Base-by-base conservation (phyloP, 2,797 vertebrate genomes). In the Pipistrellus pipistrellus region DNA sequence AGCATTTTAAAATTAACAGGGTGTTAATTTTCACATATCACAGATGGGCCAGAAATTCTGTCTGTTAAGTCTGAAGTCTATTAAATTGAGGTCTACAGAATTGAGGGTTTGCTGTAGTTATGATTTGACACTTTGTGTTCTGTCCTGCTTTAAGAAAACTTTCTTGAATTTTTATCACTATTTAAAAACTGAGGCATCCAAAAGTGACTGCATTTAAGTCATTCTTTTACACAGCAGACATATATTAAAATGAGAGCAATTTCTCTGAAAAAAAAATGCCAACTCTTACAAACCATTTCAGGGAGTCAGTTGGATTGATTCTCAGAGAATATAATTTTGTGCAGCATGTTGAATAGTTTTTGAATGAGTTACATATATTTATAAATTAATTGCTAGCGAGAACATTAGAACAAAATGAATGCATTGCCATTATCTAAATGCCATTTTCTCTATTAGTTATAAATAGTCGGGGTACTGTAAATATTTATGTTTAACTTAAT, bases 141-240 rank as follows among this genome's bases (percentile, higher is more conserved):
- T 66, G 12, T 90, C 9, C 30, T 76, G 0, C 76, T 76, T 88
- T 64, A 83, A 85, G 59, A 87, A 80, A n/a, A 13, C 18, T 71
- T 84, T 93, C 48, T 92, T 69, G 59, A 95, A 62, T 85, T 57
- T 94, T 66, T 59, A 53, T 73, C 10, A 73, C 46, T 81, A 4
- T 86, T 91, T 91, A 21, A 21, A 87, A 84, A 90, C 55, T 68
- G 12, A 66, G 46, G 2, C 9, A 87, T 81, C 12, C 32, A 59
- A 77, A 75, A 62, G 11, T 68, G 46, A 5, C 7, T 85, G 30
- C 27, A 32, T 90, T 73, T 93, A 78, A 85, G 44, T 46, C 21
- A 12, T 73, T 41, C 48, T 62, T 90, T 46, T 64, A 35, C 30
- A 78, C 18, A 64, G 21, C 6, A 59, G 25, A 81, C 21, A 38